A percentile compares a stretch with the other conserved stretches of the same genome.
Evolutionary conservation across 2,888 invertebrate species (phyloP).

Genomic region (Pyrrhosoma nymphula): DNA sequence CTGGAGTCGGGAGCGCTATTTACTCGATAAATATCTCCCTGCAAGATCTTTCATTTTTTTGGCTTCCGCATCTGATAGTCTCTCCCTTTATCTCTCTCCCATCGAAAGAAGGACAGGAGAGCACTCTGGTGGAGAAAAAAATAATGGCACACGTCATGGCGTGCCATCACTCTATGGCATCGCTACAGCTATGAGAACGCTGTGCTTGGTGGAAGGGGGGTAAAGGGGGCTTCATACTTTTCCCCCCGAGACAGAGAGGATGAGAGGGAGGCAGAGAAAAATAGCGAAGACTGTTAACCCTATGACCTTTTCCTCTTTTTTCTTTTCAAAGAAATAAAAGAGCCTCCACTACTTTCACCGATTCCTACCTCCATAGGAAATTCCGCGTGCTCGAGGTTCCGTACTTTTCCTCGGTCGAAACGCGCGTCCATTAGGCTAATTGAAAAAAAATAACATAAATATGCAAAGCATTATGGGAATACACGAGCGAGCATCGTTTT

Average conservation of each 20-base stretch:
- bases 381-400: not conserved
- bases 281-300: not conserved
- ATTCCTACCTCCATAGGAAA: not conserved
- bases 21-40: not conserved
- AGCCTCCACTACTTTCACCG: not conserved
- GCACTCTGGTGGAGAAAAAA: not conserved
- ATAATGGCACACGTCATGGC: not conserved
- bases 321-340: not conserved
- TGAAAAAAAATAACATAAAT: constrained; percentile 7
- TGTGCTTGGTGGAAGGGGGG: not conserved
- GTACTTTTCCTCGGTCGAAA: not conserved
- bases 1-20: not conserved
- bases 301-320: not conserved
- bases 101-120: not conserved
- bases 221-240: not conserved
- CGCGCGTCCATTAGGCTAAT: constrained; percentile 26
- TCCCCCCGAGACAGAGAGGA: not conserved
- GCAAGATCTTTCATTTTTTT: not conserved
- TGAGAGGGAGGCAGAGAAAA: not conserved
- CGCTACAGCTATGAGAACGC: not conserved
- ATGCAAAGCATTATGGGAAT: not conserved
- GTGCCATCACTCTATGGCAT: not conserved
- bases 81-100: not conserved
- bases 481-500: not conserved
- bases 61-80: not conserved